phyloP scores from a whole-genome alignment of 2,113 vertebrate species.

The Boulengerochromis microlepis region DNA sequence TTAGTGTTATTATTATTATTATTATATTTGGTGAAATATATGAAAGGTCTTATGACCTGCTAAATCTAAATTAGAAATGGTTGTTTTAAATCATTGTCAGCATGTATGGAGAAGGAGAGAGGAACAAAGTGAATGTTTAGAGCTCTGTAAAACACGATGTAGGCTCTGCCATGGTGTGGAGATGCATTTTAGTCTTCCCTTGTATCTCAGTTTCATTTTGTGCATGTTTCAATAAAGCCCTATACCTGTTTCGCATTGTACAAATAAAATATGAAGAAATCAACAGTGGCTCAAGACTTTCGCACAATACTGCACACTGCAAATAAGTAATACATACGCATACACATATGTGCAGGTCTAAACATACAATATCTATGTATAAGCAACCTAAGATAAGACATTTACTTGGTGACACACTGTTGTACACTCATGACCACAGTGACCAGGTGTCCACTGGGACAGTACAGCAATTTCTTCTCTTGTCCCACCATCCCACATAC shows the following conservation, averaged over 20 bases:
- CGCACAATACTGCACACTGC: not conserved
- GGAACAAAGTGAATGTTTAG: not conserved
- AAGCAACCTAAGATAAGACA: not conserved
- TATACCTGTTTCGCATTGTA: not conserved
- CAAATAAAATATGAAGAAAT: not conserved
- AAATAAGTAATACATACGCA: not conserved
- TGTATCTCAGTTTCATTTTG: not conserved
- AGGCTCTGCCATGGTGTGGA: not conserved
- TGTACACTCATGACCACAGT: not conserved
- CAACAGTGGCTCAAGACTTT: not conserved
- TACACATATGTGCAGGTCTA: not conserved
- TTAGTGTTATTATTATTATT: not conserved
- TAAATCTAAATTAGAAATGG: not conserved
- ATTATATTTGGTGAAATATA: not conserved
- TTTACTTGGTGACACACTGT: not conserved
- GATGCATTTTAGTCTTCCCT: not conserved
- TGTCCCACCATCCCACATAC: not conserved
- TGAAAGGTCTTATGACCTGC: not conserved
- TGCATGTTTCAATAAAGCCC: not conserved
- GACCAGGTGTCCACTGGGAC: not conserved
- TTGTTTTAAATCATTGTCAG: not conserved
- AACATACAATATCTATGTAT: not conserved
- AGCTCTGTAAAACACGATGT: not conserved
- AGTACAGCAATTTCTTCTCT: not conserved
- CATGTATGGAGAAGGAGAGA: not conserved